phyloP scores from a whole-genome alignment of 2,888 invertebrate species.

The Platycheirus albimanus region DNA sequence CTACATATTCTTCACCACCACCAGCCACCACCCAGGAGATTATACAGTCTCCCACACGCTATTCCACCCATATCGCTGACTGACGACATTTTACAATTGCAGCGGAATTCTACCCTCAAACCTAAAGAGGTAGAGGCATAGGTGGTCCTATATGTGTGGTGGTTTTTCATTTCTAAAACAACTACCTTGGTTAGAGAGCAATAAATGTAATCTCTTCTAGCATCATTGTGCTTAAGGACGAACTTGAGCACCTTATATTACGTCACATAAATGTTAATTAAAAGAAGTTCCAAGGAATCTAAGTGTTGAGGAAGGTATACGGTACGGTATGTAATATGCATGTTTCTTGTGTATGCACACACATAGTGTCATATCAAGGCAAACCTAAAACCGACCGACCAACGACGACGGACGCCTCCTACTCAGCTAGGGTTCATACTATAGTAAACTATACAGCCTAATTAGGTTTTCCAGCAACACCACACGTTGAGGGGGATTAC shows the following conservation, averaged over 20 bases:
- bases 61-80: background rate
- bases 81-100: conserved; percentile 49
- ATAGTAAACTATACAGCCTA: conserved; percentile 51
- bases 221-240: conserved; percentile 65
- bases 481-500: conserved; percentile 36
- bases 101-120: conserved; percentile 21
- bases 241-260: conserved; percentile 66
- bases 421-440: conserved; percentile 2
- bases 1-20: no score
- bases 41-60: background rate
- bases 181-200: conserved; percentile 65
- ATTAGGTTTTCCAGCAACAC: conserved; percentile 62
- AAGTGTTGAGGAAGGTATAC: background rate
- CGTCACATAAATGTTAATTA: conserved; percentile 71
- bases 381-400: conserved; percentile 7
- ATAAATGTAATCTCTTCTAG: conserved; percentile 69
- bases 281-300: conserved; percentile 56
- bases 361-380: conserved; percentile 4
- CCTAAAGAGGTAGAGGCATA: background rate
- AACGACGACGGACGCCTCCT: conserved; percentile 8
- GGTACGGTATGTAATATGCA: background rate
- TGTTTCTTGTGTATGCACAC: background rate
- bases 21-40: conserved; percentile 3
- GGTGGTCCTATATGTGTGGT: conserved; percentile 22
- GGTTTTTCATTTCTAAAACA: conserved; percentile 38